Percentiles rank a stretch among this genome's conserved stretches.
Conservation (phyloP, 37 sponge, comb jelly and placozoan species). For the Haliclona indistincta region DNA sequence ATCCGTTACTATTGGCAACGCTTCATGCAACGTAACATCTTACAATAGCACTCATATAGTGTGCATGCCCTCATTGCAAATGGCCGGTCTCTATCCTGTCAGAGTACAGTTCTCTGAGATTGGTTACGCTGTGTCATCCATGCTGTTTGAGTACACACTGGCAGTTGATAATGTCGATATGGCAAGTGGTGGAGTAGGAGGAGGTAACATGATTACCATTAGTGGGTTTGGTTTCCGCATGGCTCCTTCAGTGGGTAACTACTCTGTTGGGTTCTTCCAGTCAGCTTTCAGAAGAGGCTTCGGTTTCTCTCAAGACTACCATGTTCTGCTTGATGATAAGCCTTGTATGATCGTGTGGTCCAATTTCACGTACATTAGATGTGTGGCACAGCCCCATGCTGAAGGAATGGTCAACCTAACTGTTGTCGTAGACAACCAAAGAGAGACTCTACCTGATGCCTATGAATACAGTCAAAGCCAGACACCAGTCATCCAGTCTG, state of each 20-base stretch:
- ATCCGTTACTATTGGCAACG: slow-evolving; percentile 33
- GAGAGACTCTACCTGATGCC: slow-evolving; percentile 2
- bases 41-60: slow-evolving; percentile 32
- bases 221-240: slow-evolving; percentile 59
- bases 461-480: slow-evolving; percentile 3
- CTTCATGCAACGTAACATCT: slow-evolving; percentile 25
- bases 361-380: slow-evolving; percentile 7
- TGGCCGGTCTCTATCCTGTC: slow-evolving; percentile 38
- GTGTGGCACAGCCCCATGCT: slow-evolving; percentile 10
- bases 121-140: slow-evolving; percentile 10
- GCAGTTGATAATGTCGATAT: slow-evolving; percentile 31
- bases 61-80: slow-evolving; percentile 26
- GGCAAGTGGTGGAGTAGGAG: slow-evolving; percentile 37
- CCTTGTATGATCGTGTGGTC: slow-evolving; percentile 37
- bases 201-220: slow-evolving; percentile 52
- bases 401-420: slow-evolving; percentile 35
- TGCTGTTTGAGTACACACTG: slow-evolving; percentile 51
- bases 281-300: background rate
- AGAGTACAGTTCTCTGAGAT: slow-evolving; percentile 7
- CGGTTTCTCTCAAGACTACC: background rate
- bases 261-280: background rate
- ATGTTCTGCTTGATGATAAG: slow-evolving; percentile 23
- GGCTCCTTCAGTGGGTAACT: too few relatives aligned
- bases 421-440: slow-evolving; percentile 22
- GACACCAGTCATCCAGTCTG: slow-evolving; percentile 12